Evolutionary conservation across 1,140 invertebrate genomes (phyloP), one percentile per base, ranked within the genome.

Genomic region (Euura saliciscinereae): DNA sequence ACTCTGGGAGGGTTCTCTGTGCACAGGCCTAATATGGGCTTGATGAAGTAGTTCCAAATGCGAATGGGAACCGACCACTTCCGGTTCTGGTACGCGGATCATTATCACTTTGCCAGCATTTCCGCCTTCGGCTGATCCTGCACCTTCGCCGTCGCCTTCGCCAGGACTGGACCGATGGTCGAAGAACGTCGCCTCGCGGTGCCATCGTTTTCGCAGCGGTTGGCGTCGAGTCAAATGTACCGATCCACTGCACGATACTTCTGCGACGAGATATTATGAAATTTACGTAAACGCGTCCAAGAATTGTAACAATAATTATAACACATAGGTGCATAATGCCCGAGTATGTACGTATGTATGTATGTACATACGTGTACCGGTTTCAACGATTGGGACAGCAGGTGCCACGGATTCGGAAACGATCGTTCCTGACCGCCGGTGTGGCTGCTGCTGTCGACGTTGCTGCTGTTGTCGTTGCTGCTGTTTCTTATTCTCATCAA

Each of bases 401-500:
- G 51, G 5, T 4, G 5, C 51, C 10, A 59, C 6, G 51, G 51
- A 6, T 59, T 59, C 51, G 8, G 10, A 8, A n/a, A 59, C 5
- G 13, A n/a, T 59, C 3, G 5, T 6, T 59, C 8, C 51, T 42
- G 43, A 44, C 7, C 10, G 72, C 70, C 65, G 72, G 44, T 74
- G 69, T 73, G 28, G 28, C 28, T 75, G 76, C 2, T 71, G 67
- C 69, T 78, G 76, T 59, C 51, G 51, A 8, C 13, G 51, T 6
- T 59, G 51, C 44, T 75, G 75, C 43, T 73, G 75, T 65, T 81
- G 78, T 71, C 79, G 77, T 11, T 82, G 80, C 44, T 82, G 83
- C 74, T 78, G 80, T n/a, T 84, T 86, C 10, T 83, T 83, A 73
- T 86, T 86, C 72, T 87, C 85, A 68, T 88, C 86, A 8, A 87